Conservation (phyloP, 2,888 invertebrate species). For the Steinernema hermaphroditum region DNA sequence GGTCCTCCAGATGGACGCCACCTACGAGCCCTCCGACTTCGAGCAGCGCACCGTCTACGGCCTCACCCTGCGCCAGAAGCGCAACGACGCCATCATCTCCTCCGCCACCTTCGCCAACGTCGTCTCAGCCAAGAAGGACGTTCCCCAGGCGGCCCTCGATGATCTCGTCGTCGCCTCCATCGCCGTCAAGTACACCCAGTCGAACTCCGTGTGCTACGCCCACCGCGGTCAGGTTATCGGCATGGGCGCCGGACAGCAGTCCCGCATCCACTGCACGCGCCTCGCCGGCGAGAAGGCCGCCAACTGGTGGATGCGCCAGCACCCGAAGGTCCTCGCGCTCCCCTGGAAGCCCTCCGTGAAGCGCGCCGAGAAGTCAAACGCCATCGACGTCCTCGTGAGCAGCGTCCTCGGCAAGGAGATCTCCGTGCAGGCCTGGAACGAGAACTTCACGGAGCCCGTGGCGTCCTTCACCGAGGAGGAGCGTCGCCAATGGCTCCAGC, state of each 20-base stretch:
- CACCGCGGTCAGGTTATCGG: slow-evolving; percentile 86
- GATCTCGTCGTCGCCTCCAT: slow-evolving; percentile 94
- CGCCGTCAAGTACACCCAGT: slow-evolving; percentile 94
- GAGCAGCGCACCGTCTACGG: slow-evolving; percentile 81
- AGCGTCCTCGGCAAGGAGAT: slow-evolving; percentile 62
- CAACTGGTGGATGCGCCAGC: slow-evolving; percentile 95
- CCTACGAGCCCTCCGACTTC: slow-evolving; percentile 78
- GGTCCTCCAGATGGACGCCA: slow-evolving; percentile 84
- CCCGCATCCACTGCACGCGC: slow-evolving; percentile 94
- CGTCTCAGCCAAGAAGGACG: slow-evolving; percentile 76
- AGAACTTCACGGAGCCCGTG: slow-evolving; percentile 62
- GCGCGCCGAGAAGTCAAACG: slow-evolving; percentile 89
- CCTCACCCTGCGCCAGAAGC: slow-evolving; percentile 77
- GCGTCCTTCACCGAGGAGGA: slow-evolving; percentile 66
- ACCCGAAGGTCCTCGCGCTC: slow-evolving; percentile 83
- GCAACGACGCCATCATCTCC: slow-evolving; percentile 85
- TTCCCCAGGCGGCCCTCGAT: slow-evolving; percentile 77
- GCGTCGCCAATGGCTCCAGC: slow-evolving; percentile 68
- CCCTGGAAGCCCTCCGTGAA: slow-evolving; percentile 83
- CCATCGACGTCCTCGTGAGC: slow-evolving; percentile 75
- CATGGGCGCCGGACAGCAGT: slow-evolving; percentile 97
- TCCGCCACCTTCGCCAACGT: slow-evolving; percentile 79
- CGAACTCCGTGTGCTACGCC: slow-evolving; percentile 96
- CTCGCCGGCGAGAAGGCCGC: slow-evolving; percentile 95
- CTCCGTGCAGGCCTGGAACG: slow-evolving; percentile 51